A percentile compares a stretch with the other conserved stretches of the same genome.
Conservation (phyloP, 1,140 invertebrate genomes). For the Sweltsa coloradensis region DNA sequence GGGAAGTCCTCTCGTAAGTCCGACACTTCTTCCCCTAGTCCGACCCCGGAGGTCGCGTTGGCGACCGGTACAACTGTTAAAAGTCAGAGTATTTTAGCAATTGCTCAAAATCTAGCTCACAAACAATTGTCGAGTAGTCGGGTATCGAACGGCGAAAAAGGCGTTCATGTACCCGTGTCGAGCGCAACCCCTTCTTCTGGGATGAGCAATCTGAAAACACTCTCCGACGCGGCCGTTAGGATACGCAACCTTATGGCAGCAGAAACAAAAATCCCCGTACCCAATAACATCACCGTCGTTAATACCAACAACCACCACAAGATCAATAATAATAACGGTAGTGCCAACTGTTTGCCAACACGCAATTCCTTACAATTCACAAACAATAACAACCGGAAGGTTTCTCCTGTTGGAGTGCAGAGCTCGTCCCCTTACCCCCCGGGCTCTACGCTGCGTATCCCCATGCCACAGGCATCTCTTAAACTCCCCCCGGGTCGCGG, state of each 20-base stretch:
- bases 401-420: too few relatives aligned
- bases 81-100: constrained; percentile 20
- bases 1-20: constrained; percentile 20
- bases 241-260: constrained; percentile 16
- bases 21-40: constrained; percentile 11
- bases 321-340: too few relatives aligned
- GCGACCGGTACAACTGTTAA: background rate
- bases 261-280: too few relatives aligned
- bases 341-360: too few relatives aligned
- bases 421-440: too few relatives aligned
- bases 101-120: constrained; percentile 23
- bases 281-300: too few relatives aligned
- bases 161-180: background rate
- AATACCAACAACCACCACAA: too few relatives aligned
- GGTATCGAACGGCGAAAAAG: constrained; percentile 4
- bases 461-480: constrained; percentile 2
- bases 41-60: constrained; percentile 9
- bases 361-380: too few relatives aligned
- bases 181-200: constrained; percentile 10
- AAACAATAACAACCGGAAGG: too few relatives aligned
- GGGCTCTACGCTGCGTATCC: constrained; percentile 4
- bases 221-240: constrained; percentile 22
- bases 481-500: background rate
- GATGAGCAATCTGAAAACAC: constrained; percentile 22
- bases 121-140: constrained; percentile 1